Conservation (phyloP, 2,113 vertebrate genomes). For the Myanophis thanlyinensis region DNA sequence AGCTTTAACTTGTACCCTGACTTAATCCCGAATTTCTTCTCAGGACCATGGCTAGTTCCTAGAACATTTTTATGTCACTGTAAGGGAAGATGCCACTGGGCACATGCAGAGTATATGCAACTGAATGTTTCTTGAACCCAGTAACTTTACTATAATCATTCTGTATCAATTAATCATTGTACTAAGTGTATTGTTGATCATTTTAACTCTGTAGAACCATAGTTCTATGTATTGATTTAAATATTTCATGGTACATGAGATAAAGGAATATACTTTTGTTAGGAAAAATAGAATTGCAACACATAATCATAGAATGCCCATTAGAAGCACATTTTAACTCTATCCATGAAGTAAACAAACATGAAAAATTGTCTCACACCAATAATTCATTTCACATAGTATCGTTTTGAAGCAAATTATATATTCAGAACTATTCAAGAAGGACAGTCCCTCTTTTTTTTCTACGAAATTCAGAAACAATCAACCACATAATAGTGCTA, state of each 20-base stretch:
- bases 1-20: background rate
- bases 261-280: background rate
- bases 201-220: background rate
- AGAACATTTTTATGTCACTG: background rate
- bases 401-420: background rate
- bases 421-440: background rate
- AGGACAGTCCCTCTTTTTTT: background rate
- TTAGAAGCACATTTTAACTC: background rate
- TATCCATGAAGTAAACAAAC: background rate
- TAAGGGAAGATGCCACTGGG: background rate
- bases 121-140: background rate
- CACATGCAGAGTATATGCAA: background rate
- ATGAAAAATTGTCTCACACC: background rate
- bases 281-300: background rate
- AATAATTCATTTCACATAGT: background rate
- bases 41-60: conserved; percentile 16
- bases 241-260: background rate
- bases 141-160: background rate
- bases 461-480: background rate
- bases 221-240: background rate
- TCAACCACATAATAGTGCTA: background rate
- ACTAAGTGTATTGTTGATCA: background rate
- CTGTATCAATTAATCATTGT: background rate
- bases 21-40: background rate
- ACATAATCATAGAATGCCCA: background rate